These are phyloP conservation scores for Lates japonicus DNA, from an alignment of 2,797 vertebrate species.

Conservation along the genomic window DNA sequence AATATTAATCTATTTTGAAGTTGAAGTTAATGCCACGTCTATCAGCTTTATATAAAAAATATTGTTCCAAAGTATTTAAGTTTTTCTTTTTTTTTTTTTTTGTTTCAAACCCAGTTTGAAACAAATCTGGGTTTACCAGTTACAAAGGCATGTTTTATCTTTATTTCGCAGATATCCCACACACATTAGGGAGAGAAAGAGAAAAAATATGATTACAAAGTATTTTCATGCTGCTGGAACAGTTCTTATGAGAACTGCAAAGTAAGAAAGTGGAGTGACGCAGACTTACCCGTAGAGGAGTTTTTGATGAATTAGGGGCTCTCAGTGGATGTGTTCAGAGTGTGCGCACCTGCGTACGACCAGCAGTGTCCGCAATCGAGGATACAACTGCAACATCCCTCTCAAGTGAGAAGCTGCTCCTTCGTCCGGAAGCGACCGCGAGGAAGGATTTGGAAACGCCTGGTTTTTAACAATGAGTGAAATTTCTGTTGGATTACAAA, in stretches of 20 bases:
- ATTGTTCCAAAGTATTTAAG: neutral
- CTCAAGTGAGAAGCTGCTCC: conserved; percentile 67
- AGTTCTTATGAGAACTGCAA: neutral
- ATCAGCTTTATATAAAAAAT: neutral
- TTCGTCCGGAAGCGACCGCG: conserved; percentile 23
- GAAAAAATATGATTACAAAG: neutral
- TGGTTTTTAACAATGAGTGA: conserved; percentile 48
- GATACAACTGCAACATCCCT: conserved; percentile 56
- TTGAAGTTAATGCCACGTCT: neutral
- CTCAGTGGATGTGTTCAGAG: conserved; percentile 53
- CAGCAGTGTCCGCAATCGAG: conserved; percentile 57
- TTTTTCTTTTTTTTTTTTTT: neutral
- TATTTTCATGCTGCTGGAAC: neutral
- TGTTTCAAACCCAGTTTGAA: neutral
- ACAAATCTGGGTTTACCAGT: too few relatives aligned
- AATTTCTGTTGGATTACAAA: conserved; percentile 78
- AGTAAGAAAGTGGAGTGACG: conserved; percentile 63
- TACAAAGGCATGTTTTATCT: neutral
- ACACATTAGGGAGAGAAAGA: neutral
- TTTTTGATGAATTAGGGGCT: conserved; percentile 61
- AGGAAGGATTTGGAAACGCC: conserved; percentile 38
- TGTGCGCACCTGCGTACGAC: conserved; percentile 75
- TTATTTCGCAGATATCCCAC: neutral
- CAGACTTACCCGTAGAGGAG: conserved; percentile 56
- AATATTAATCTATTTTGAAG: neutral